These are phyloP conservation scores for Helicoverpa armigera DNA, from an alignment of 1,140 invertebrate species.

Conservation along the genomic window DNA sequence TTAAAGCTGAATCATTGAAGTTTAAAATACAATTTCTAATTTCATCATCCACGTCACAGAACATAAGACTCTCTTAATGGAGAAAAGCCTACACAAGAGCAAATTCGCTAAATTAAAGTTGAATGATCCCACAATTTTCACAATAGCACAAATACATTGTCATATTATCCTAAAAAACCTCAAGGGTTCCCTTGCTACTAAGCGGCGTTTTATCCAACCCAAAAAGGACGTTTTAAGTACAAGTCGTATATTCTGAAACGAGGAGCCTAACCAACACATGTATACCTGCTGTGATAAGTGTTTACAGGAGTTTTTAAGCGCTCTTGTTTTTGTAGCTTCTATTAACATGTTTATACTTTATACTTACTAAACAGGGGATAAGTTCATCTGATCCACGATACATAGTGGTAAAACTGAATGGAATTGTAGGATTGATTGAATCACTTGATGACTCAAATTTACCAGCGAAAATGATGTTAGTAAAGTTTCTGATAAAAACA, in stretches of 20 bases:
- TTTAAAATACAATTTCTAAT: too few species aligned
- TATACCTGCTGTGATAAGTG: not conserved
- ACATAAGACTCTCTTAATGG: not conserved
- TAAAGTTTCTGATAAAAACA: too few species aligned
- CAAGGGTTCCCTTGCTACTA: not conserved
- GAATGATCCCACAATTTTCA: not conserved
- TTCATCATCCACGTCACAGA: too few species aligned
- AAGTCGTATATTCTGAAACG: not conserved
- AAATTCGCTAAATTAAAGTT: not conserved
- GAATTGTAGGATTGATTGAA: too few species aligned
- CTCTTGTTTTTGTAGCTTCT: not conserved
- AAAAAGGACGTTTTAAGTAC: constrained; percentile 19
- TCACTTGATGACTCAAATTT: too few species aligned
- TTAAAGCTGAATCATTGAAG: too few species aligned
- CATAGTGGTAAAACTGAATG: too few species aligned
- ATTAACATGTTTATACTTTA: too few species aligned
- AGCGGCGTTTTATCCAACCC: constrained; percentile 22
- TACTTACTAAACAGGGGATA: too few species aligned
- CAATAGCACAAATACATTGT: constrained; percentile 16
- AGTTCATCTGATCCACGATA: too few species aligned
- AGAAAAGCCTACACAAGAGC: not conserved
- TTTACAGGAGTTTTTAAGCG: not conserved
- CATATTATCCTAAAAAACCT: not conserved
- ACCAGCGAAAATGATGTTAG: too few species aligned
- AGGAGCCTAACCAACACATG: not conserved